Base-by-base conservation (phyloP, 2,888 invertebrate genomes). In the Diarsia rubi region DNA sequence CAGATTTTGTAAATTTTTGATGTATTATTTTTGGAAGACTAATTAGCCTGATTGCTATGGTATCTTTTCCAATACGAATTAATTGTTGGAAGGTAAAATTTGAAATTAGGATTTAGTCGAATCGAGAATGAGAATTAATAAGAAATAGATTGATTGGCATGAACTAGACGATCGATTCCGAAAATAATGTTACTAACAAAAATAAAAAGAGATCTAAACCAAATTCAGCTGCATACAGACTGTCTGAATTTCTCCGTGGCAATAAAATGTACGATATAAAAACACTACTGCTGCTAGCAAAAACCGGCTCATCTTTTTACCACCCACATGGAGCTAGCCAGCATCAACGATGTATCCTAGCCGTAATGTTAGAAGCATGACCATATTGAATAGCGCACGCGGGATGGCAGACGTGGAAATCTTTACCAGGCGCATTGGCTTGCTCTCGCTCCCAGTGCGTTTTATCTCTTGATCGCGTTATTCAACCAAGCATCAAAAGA, bases 401-500 rank as follows among this genome's bases (percentile, higher is more conserved):
- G 83, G 81, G 73, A 76, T 70, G 64, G 80, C 84, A 90, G 85
- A 89, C 88, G 87, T 88, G 88, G 88, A 92, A 93, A 93, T 91
- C 90, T 92, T 92, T 91, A 89, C 89, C 90, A 88, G 90, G 91
- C 90, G 90, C 90, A 89, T 91, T 91, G 90, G 90, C 88, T 88
- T 88, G 85, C 89, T 87, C 90, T 84, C 91, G 91, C 92, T 93
- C 89, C 87, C 91, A 83, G 91, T 93, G 92, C 93, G 93, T 94
- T 95, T 95, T 95, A 95, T 95, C 94, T 95, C 93, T 94, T 94
- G 94, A 95, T 95, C 95, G 94, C 93, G 92, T 95, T 95, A 95
- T 94, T 95, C 94, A 95, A 90, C 92, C 93, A 92, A 94, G 94
- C 93, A 93, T 95, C 94, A 94, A 95, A 95, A 93, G 91, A 94